phyloP scores from a whole-genome alignment of 2,888 invertebrate genomes.

The Pristionchus mayeri region DNA sequence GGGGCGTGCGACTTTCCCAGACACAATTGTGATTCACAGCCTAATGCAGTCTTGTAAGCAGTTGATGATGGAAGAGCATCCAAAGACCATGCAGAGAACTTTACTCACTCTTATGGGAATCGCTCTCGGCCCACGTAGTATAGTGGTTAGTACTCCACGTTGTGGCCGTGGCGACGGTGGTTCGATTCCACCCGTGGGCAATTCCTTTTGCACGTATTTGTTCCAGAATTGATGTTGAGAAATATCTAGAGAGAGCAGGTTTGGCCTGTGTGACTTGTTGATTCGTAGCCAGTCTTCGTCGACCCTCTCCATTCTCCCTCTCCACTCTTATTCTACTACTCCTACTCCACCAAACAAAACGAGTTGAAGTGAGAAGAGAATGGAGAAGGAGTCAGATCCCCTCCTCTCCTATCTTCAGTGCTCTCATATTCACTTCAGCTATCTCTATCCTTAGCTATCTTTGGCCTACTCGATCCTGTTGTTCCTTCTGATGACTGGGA shows the following conservation, averaged over 20 bases:
- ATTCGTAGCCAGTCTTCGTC: constrained; percentile 19
- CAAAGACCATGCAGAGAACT: constrained; percentile 27
- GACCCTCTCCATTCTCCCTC: not conserved
- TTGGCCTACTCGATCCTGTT: not conserved
- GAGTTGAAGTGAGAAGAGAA: constrained; percentile 6
- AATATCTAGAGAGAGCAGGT: not conserved
- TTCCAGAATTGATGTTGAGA: not conserved
- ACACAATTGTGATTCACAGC: constrained; percentile 2
- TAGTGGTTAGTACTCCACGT: constrained; percentile 72
- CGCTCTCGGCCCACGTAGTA: constrained; percentile 57
- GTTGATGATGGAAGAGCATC: constrained; percentile 17
- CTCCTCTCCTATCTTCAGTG: not conserved
- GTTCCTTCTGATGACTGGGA: not conserved
- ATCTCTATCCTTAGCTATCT: not conserved
- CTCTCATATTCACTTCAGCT: not conserved
- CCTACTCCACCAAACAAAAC: constrained; percentile 43
- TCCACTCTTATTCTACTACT: constrained; percentile 34
- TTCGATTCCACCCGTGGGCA: constrained; percentile 62
- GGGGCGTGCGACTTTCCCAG: constrained; percentile 24
- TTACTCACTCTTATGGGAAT: not conserved
- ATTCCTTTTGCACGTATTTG: constrained; percentile 42
- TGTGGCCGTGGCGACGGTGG: constrained; percentile 70
- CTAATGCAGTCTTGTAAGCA: no score
- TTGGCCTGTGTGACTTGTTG: constrained; percentile 19
- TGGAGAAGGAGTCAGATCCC: constrained; percentile 3